Evolutionary conservation across 2,113 vertebrate genomes (phyloP).

Genomic region (Genyomyrus donnyi): DNA sequence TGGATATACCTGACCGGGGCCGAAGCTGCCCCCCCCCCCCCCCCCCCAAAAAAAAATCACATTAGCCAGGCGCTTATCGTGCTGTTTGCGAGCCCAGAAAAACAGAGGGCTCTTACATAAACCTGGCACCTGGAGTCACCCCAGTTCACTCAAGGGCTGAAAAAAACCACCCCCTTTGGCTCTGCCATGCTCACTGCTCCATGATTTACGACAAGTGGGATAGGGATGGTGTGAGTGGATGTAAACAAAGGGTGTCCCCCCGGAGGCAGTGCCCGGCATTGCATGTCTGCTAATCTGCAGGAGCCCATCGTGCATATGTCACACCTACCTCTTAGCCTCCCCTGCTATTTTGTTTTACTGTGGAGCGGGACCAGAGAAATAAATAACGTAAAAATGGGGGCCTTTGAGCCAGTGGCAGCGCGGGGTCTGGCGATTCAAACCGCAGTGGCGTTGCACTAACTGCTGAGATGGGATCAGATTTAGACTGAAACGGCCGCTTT

Average conservation of each 20-base stretch:
- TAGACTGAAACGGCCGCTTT: slow-evolving; percentile 32
- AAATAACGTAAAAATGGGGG: not conserved
- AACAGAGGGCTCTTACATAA: slow-evolving; percentile 32
- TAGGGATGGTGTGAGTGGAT: not conserved
- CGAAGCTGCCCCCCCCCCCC: not conserved
- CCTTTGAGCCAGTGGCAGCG: slow-evolving; percentile 27
- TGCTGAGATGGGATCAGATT: slow-evolving; percentile 33
- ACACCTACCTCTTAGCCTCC: slow-evolving; percentile 39
- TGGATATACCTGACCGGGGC: not conserved
- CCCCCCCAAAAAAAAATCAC: slow-evolving; percentile 40
- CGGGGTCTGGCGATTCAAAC: slow-evolving; percentile 20
- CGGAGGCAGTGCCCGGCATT: not conserved
- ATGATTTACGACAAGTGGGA: not conserved
- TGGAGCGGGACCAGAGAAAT: slow-evolving; percentile 40
- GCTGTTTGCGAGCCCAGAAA: slow-evolving; percentile 36
- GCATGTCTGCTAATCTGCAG: slow-evolving; percentile 45
- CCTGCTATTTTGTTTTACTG: slow-evolving; percentile 43
- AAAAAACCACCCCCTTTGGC: slow-evolving; percentile 25
- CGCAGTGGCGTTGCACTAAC: slow-evolving; percentile 25
- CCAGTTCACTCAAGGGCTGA: slow-evolving; percentile 5
- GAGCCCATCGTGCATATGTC: slow-evolving; percentile 26
- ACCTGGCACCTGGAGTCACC: slow-evolving; percentile 11
- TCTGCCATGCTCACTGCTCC: not conserved
- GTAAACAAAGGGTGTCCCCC: not conserved
- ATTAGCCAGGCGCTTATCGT: slow-evolving; percentile 49